Percentiles rank a stretch among this genome's conserved stretches.
Conservation (phyloP, 1,140 invertebrate genomes). For the Lutraria rhynchaena region DNA sequence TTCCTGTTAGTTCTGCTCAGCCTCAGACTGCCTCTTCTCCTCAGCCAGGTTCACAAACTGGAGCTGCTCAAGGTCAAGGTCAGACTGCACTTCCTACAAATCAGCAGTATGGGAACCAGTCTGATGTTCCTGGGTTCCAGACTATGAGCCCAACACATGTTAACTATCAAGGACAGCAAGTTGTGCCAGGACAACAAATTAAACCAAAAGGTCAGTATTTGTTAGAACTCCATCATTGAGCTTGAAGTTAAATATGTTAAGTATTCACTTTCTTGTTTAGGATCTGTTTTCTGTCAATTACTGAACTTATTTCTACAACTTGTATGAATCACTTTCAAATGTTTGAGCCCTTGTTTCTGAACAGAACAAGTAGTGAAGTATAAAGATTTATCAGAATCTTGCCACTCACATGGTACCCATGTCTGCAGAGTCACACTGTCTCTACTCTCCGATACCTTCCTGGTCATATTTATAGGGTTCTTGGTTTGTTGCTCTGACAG, state of each 20-base stretch:
- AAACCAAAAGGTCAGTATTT: background rate
- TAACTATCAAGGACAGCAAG: conserved; percentile 1
- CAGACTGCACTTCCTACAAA: conserved; percentile 23
- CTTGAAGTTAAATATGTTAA: background rate
- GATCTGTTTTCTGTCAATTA: no score
- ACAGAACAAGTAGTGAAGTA: no score
- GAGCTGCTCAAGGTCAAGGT: conserved; percentile 36
- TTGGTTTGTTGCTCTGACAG: no score
- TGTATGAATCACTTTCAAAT: no score
- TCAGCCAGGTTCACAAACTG: background rate
- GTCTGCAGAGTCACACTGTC: no score
- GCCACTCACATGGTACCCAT: no score
- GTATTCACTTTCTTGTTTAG: no score
- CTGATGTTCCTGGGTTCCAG: background rate
- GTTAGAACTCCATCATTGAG: background rate
- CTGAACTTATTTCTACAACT: no score
- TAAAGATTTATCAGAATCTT: no score
- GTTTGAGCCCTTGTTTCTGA: no score
- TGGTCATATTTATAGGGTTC: no score
- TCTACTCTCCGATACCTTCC: no score
- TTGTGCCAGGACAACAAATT: background rate
- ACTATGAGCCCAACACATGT: background rate
- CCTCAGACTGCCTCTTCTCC: background rate
- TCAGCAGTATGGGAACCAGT: conserved; percentile 21
- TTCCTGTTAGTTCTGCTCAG: background rate